Conservation (phyloP, 1,140 invertebrate genomes). For the Bombus waltoni region DNA sequence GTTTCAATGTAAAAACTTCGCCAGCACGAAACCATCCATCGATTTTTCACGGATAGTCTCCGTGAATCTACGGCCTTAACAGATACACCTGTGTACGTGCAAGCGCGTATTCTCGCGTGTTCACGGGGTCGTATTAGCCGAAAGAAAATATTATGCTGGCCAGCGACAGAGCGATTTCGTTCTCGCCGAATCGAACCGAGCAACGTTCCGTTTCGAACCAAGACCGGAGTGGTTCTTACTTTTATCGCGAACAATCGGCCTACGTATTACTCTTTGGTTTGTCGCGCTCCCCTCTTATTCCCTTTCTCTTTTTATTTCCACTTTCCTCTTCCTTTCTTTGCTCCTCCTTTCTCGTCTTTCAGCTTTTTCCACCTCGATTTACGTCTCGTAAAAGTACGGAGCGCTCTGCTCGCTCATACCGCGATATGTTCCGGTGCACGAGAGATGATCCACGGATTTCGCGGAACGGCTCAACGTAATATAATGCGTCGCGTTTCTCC, state of each 20-base stretch:
- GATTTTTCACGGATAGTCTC: conserved; percentile 23
- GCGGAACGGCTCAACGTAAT: background rate
- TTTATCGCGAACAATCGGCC: conserved; percentile 10
- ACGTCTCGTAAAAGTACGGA: background rate
- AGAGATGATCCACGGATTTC: conserved; percentile 29
- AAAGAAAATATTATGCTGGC: conserved; percentile 1
- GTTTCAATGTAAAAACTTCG: conserved; percentile 30
- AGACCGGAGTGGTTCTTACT: background rate
- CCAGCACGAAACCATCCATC: background rate
- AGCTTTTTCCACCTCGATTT: background rate
- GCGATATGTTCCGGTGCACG: background rate
- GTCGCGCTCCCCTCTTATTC: background rate
- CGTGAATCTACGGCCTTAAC: background rate
- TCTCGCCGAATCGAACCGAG: background rate
- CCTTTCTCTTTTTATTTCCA: too few relatives aligned
- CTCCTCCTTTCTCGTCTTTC: too few relatives aligned
- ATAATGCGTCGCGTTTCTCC: background rate
- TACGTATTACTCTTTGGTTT: conserved; percentile 11
- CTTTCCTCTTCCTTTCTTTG: too few relatives aligned
- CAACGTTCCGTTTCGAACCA: background rate
- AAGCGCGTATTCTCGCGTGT: background rate
- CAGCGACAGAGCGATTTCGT: background rate
- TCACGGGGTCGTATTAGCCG: background rate
- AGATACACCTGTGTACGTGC: background rate
- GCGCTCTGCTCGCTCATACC: background rate